Conservation (phyloP, 53 echinoderm and acorn worm species). For the Arbacia lixula region DNA sequence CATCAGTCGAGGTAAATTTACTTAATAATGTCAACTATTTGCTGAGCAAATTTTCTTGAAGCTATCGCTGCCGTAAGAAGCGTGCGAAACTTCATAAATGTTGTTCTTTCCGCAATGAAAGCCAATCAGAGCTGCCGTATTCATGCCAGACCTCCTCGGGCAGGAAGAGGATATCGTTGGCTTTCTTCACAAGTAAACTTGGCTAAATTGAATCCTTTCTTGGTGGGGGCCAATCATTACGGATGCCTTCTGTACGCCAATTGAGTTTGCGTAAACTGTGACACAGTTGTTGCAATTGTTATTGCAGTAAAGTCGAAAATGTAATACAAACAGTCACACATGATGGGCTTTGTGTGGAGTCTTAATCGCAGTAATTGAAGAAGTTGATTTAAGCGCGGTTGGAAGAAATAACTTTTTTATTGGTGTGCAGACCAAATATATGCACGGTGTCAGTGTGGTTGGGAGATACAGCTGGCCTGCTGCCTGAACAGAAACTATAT, state of each 20-base stretch:
- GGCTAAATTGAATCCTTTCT: not conserved
- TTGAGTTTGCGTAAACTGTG: slow-evolving; percentile 13
- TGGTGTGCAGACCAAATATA: no score
- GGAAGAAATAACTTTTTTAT: no score
- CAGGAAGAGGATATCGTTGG: no score
- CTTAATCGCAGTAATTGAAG: no score
- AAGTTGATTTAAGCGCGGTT: no score
- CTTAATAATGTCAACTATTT: slow-evolving; percentile 43
- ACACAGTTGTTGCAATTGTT: slow-evolving; percentile 42
- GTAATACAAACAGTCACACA: slow-evolving; percentile 39
- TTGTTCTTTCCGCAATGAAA: slow-evolving; percentile 43
- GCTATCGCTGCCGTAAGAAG: not conserved
- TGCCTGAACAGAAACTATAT: no score
- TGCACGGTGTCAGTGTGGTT: no score
- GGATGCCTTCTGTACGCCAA: not conserved
- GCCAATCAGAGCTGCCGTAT: slow-evolving; percentile 39
- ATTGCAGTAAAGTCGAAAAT: slow-evolving; percentile 31
- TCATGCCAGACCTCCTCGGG: no score
- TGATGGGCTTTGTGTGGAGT: no score
- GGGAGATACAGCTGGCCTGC: no score
- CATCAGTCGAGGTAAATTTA: slow-evolving; percentile 44
- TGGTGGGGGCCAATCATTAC: not conserved
- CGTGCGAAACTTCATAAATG: slow-evolving; percentile 48
- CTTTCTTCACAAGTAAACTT: no score
- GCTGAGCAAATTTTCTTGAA: slow-evolving; percentile 33